Percentiles rank a stretch among this genome's conserved stretches.
phyloP scores from a whole-genome alignment of 2,113 vertebrate genomes.

The Hystrix brachyura region DNA sequence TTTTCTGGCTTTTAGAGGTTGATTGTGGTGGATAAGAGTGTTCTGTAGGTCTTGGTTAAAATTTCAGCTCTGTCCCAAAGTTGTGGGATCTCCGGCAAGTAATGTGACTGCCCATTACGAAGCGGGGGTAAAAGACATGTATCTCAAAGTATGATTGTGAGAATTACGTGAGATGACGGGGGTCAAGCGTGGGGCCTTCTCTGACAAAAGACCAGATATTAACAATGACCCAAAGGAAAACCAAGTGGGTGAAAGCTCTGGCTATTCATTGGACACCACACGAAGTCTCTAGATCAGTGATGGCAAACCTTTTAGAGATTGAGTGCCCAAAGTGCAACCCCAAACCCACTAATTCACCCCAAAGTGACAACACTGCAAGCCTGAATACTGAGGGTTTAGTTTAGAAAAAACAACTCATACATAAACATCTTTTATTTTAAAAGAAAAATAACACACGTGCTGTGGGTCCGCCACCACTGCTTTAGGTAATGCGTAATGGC shows the following conservation, averaged over 20 bases:
- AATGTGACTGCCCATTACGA: not conserved
- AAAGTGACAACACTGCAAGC: too few relatives aligned
- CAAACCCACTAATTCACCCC: too few relatives aligned
- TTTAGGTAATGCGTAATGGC: not conserved
- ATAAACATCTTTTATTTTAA: too few relatives aligned
- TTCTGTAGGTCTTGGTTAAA: not conserved
- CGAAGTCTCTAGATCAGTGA: not conserved
- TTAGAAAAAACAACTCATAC: too few relatives aligned
- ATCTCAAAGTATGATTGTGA: not conserved
- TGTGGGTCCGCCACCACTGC: too few relatives aligned
- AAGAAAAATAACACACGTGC: too few relatives aligned
- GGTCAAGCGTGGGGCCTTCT: not conserved
- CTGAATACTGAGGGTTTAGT: too few relatives aligned
- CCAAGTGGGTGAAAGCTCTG: not conserved
- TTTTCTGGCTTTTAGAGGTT: not conserved
- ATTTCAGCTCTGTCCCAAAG: not conserved
- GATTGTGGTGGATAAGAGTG: not conserved
- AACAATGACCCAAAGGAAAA: conserved; percentile 1
- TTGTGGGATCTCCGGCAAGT: not conserved
- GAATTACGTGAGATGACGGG: not conserved
- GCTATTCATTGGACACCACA: not conserved
- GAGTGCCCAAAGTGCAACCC: too few relatives aligned
- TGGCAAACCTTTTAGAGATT: too few relatives aligned
- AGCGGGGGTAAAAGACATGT: not conserved
- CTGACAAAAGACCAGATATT: not conserved